phyloP scores from a whole-genome alignment of 2,113 vertebrate species.

The Pipra filicauda region DNA sequence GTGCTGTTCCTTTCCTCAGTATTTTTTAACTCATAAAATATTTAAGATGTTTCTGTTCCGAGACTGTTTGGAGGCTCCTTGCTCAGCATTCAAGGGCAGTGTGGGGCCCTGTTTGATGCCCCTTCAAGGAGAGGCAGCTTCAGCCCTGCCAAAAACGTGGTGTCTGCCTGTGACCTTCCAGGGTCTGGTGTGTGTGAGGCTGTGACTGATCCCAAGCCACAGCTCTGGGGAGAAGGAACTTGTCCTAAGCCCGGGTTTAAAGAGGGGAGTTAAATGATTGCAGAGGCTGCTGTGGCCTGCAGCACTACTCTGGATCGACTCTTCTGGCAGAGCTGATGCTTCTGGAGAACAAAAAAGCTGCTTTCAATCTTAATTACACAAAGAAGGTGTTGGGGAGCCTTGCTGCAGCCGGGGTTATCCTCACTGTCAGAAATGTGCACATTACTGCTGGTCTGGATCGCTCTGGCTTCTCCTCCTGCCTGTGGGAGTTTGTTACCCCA shows the following conservation, averaged over 20 bases:
- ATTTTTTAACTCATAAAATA: neutral
- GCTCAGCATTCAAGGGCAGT: neutral
- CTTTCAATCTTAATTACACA: neutral
- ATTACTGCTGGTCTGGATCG: neutral
- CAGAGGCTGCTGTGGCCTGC: neutral
- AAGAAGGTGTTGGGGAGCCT: neutral
- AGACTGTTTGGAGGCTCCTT: neutral
- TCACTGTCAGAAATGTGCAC: neutral
- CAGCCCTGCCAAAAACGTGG: neutral
- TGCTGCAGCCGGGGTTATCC: neutral
- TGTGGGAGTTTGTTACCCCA: constrained; percentile 39
- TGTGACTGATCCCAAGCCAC: neutral
- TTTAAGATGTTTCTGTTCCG: neutral
- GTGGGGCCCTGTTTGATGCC: neutral
- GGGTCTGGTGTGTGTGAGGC: neutral
- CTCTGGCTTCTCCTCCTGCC: neutral
- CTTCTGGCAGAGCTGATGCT: neutral
- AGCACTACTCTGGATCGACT: neutral
- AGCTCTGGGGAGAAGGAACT: neutral
- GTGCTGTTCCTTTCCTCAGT: neutral
- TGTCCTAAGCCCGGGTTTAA: neutral
- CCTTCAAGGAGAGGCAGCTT: neutral
- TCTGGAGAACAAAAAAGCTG: neutral
- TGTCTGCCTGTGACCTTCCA: neutral
- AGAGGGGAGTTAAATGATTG: neutral